phyloP scores from a whole-genome alignment of 2,797 vertebrate species.

The Carduelis carduelis region DNA sequence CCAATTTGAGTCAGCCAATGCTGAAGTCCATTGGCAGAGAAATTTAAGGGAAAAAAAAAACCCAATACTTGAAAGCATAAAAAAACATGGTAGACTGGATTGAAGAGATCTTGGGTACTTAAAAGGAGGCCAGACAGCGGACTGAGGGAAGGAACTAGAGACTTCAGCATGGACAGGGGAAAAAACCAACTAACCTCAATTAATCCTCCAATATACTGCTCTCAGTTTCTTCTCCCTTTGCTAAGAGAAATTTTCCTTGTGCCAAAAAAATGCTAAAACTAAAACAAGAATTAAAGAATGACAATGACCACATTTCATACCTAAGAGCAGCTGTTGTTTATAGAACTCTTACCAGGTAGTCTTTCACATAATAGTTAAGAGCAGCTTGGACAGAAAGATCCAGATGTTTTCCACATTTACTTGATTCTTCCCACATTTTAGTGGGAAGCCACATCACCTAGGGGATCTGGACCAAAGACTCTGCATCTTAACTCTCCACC shows the following conservation, averaged over 20 bases:
- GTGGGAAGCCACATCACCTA: neutral
- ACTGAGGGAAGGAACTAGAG: neutral
- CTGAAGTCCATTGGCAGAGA: neutral
- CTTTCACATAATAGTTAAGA: neutral
- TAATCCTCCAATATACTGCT: neutral
- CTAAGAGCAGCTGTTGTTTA: neutral
- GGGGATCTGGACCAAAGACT: neutral
- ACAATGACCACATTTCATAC: neutral
- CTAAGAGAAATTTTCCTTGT: neutral
- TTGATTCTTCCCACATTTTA: neutral
- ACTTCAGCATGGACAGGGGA: neutral
- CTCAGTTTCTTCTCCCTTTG: neutral
- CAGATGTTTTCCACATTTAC: neutral
- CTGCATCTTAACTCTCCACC: neutral
- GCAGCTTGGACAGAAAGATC: neutral
- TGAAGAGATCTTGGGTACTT: neutral
- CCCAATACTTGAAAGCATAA: neutral
- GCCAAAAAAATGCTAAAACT: neutral
- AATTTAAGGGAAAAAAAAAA: accelerated
- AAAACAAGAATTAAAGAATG: neutral
- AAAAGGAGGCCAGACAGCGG: neutral
- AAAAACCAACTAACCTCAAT: neutral
- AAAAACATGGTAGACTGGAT: neutral
- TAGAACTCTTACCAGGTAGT: neutral
- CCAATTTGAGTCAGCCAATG: neutral